phyloP scores from a whole-genome alignment of 2,888 invertebrate species.

The Nematopogon swammerdamellus region DNA sequence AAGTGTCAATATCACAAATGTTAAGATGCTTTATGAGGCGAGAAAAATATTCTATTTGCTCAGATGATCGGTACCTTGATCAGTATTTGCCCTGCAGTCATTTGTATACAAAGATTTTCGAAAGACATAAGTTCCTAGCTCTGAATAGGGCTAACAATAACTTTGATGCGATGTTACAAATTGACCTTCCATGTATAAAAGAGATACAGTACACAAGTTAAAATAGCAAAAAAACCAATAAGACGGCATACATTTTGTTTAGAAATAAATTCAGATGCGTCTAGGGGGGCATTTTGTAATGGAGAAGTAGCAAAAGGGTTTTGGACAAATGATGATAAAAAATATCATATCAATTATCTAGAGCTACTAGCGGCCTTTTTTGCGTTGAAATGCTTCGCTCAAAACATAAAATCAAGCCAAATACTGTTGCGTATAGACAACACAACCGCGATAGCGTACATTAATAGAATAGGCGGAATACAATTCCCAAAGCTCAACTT shows the following conservation, averaged over 20 bases:
- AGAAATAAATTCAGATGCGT: neutral
- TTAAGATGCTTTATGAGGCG: neutral
- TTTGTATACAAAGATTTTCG: neutral
- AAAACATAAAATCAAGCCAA: neutral
- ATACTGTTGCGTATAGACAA: slow-evolving; percentile 11
- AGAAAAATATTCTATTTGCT: neutral
- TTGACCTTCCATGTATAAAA: neutral
- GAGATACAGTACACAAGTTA: neutral
- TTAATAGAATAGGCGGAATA: slow-evolving; percentile 11
- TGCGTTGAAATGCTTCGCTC: neutral
- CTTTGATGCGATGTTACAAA: neutral
- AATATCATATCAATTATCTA: slow-evolving; percentile 1
- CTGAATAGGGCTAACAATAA: neutral
- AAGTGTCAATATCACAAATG: neutral
- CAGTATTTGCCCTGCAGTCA: neutral
- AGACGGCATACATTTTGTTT: neutral
- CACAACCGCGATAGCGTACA: slow-evolving; percentile 11
- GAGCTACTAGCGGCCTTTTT: slow-evolving; percentile 1
- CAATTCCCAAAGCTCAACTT: slow-evolving; percentile 9
- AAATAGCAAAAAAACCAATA: neutral
- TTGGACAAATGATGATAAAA: slow-evolving; percentile 3
- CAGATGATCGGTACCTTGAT: neutral
- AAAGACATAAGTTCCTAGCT: neutral
- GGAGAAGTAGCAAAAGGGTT: slow-evolving; percentile 1
- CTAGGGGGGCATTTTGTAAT: neutral